A percentile compares a stretch with the other conserved stretches of the same genome.
These are phyloP conservation scores for Mola mola DNA, from an alignment of 2,113 vertebrate genomes.

Conservation along the genomic window DNA sequence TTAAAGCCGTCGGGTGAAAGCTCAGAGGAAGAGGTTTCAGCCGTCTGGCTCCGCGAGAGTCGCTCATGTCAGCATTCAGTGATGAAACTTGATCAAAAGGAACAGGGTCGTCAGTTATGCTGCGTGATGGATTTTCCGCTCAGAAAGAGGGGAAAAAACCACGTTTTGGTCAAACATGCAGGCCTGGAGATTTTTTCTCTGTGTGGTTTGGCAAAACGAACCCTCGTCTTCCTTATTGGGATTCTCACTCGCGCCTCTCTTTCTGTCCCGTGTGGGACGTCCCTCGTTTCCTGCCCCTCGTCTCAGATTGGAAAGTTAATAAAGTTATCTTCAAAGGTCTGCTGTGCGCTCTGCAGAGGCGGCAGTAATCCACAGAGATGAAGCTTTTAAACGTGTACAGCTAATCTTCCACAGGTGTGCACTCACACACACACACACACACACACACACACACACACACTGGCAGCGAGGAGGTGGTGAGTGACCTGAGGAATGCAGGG, in stretches of 20 bases:
- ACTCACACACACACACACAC: slow-evolving; percentile 45
- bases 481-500: slow-evolving; percentile 75
- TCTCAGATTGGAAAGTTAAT: slow-evolving; percentile 62
- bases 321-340: slow-evolving; percentile 56
- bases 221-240: background rate
- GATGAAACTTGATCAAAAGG: slow-evolving; percentile 48
- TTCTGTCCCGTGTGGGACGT: slow-evolving; percentile 18
- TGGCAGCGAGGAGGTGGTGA: slow-evolving; percentile 61
- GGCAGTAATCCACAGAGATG: slow-evolving; percentile 60
- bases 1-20: no score
- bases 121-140: slow-evolving; percentile 32
- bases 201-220: slow-evolving; percentile 20
- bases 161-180: slow-evolving; percentile 16
- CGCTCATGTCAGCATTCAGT: slow-evolving; percentile 33
- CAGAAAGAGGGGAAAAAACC: slow-evolving; percentile 11
- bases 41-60: slow-evolving; percentile 20
- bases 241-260: slow-evolving; percentile 12
- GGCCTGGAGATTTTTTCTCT: slow-evolving; percentile 30
- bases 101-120: slow-evolving; percentile 38
- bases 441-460: slow-evolving; percentile 22
- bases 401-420: slow-evolving; percentile 66
- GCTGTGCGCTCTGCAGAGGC: slow-evolving; percentile 26
- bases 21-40: slow-evolving; percentile 13
- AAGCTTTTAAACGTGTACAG: slow-evolving; percentile 48
- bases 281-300: slow-evolving; percentile 44